A percentile compares a stretch with the other conserved stretches of the same genome.
These are phyloP conservation scores for Danio kyathit DNA, from an alignment of 2,797 vertebrate genomes.

Conservation along the genomic window DNA sequence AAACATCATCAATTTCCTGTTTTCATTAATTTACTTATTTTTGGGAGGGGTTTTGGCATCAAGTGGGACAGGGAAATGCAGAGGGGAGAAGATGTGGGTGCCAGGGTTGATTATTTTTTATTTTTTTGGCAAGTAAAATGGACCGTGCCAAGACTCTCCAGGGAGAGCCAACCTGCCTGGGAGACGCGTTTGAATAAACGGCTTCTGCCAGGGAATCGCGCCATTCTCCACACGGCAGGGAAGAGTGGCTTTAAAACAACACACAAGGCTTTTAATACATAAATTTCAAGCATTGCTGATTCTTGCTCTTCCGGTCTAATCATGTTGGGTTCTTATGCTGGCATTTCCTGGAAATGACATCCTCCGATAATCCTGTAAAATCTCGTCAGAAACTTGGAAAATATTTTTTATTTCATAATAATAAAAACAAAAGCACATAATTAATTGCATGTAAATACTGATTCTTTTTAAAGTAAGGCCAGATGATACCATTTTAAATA, in stretches of 20 bases:
- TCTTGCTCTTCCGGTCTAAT: conserved; percentile 84
- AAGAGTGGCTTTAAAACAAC: conserved; percentile 81
- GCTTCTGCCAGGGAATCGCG: conserved; percentile 80
- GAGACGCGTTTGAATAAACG: conserved; percentile 77
- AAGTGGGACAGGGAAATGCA: conserved; percentile 46
- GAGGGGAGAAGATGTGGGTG: conserved; percentile 69
- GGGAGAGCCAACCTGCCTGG: conserved; percentile 79
- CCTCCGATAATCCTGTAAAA: conserved; percentile 59
- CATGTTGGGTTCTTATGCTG: conserved; percentile 76
- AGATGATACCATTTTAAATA: background rate
- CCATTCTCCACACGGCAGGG: conserved; percentile 86
- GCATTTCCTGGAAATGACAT: conserved; percentile 62
- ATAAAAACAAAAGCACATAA: conserved; percentile 6
- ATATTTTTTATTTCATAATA: background rate
- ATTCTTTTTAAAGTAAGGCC: background rate
- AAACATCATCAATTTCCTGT: conserved; percentile 45
- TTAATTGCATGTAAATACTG: background rate
- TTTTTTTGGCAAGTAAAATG: conserved; percentile 65
- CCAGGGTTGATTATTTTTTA: conserved; percentile 29
- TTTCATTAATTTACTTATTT: conserved; percentile 34
- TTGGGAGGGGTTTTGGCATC: conserved; percentile 36
- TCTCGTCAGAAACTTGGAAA: conserved; percentile 10
- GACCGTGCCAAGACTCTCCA: conserved; percentile 76
- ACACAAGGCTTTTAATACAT: conserved; percentile 86
- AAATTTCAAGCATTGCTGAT: conserved; percentile 87